A percentile compares a stretch with the other conserved stretches of the same genome.
These are phyloP conservation scores for Brachyalestes nurse DNA, from an alignment of 2,797 vertebrate genomes.

Conservation along the genomic window DNA sequence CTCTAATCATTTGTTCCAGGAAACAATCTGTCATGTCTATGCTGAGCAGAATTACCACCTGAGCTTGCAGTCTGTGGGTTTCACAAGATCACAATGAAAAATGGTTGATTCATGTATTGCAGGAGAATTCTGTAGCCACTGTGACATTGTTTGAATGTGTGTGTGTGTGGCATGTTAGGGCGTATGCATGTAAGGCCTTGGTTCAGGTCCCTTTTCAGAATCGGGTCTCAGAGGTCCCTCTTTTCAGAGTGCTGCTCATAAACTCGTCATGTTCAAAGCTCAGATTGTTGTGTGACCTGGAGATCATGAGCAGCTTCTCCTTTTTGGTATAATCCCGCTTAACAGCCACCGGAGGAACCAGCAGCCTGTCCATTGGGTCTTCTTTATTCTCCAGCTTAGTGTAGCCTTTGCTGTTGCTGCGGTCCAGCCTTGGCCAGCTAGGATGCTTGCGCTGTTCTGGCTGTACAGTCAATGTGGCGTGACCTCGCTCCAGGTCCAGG, in stretches of 20 bases:
- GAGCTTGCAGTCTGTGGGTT: constrained; percentile 50
- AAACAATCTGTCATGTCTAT: neutral
- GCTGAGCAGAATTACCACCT: constrained; percentile 48
- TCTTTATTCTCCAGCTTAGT: constrained; percentile 94
- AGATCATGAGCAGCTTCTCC: constrained; percentile 98
- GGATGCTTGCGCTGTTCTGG: constrained; percentile 94
- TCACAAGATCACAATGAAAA: constrained; percentile 14
- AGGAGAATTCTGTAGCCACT: neutral
- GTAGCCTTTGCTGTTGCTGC: constrained; percentile 95
- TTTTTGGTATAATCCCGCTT: constrained; percentile 94
- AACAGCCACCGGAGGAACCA: constrained; percentile 73
- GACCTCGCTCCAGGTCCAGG: constrained; percentile 89
- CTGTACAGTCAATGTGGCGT: constrained; percentile 86
- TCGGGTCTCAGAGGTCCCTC: constrained; percentile 93
- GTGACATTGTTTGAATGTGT: constrained; percentile 63
- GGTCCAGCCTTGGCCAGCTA: constrained; percentile 95
- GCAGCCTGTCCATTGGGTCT: constrained; percentile 87
- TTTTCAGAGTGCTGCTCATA: constrained; percentile 89
- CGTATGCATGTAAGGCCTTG: constrained; percentile 41
- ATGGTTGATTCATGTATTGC: constrained; percentile 13
- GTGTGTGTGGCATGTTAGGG: constrained; percentile 55
- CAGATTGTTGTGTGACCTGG: constrained; percentile 95
- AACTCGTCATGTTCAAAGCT: constrained; percentile 96
- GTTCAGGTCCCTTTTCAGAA: constrained; percentile 76
- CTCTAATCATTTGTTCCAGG: neutral